phyloP scores from a whole-genome alignment of 1,140 invertebrate species.

The Bemisia tabaci region DNA sequence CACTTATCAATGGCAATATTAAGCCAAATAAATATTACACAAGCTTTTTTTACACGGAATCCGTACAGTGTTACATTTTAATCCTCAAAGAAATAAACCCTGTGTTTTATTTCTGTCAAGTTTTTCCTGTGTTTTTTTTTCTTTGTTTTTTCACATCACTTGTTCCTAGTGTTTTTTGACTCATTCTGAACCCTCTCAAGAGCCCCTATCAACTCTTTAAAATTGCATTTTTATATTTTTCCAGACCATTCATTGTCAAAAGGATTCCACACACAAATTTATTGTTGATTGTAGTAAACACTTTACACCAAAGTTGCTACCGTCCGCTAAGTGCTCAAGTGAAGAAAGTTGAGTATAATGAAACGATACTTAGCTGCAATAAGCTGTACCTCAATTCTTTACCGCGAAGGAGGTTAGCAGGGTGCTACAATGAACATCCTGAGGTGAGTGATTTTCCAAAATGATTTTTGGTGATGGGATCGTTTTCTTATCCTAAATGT shows the following conservation, averaged over 20 bases:
- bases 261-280: slow-evolving; percentile 63
- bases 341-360: slow-evolving; percentile 18
- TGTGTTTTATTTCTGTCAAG: too few relatives aligned
- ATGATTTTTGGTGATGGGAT: background rate
- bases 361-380: slow-evolving; percentile 41
- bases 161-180: too few relatives aligned
- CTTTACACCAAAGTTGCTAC: slow-evolving; percentile 25
- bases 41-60: too few relatives aligned
- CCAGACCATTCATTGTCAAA: slow-evolving; percentile 54
- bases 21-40: too few relatives aligned
- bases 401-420: slow-evolving; percentile 45
- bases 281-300: slow-evolving; percentile 57
- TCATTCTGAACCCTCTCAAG: too few relatives aligned
- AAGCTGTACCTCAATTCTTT: slow-evolving; percentile 55
- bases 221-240: too few relatives aligned
- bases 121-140: too few relatives aligned
- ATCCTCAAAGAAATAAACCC: too few relatives aligned
- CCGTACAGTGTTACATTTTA: too few relatives aligned
- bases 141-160: too few relatives aligned
- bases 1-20: too few relatives aligned
- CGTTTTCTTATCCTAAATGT: background rate
- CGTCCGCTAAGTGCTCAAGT: slow-evolving; percentile 18
- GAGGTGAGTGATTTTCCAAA: slow-evolving; percentile 32
- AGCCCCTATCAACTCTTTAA: too few relatives aligned
- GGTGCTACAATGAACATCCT: slow-evolving; percentile 58